Evolutionary conservation across 2,888 invertebrate species (phyloP).

Genomic region (Thelaira solivaga): DNA sequence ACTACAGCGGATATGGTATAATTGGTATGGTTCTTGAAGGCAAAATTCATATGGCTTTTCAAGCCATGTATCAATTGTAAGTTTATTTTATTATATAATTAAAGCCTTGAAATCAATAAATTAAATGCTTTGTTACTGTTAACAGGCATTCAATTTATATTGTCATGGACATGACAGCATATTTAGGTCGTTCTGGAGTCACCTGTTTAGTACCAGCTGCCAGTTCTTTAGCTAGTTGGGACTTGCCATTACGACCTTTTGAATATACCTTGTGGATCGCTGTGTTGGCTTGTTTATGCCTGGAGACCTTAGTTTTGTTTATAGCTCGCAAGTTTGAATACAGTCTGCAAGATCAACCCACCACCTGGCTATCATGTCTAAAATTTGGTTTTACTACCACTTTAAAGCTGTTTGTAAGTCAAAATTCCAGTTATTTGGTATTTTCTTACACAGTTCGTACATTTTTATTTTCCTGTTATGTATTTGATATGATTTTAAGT

Average conservation of each 20-base stretch:
- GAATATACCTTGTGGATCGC: slow-evolving; percentile 80
- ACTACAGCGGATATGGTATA: slow-evolving; percentile 81
- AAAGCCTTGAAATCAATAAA: neutral
- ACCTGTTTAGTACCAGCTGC: slow-evolving; percentile 84
- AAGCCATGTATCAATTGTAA: slow-evolving; percentile 66
- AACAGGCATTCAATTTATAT: slow-evolving; percentile 81
- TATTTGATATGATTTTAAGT: slow-evolving; percentile 80
- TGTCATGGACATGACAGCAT: slow-evolving; percentile 80
- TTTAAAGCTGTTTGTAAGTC: slow-evolving; percentile 70
- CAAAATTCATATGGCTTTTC: slow-evolving; percentile 78
- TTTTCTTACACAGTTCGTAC: slow-evolving; percentile 68
- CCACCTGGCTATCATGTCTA: slow-evolving; percentile 55
- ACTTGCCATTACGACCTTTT: slow-evolving; percentile 81
- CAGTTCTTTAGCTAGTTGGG: slow-evolving; percentile 80
- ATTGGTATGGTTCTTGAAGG: slow-evolving; percentile 81
- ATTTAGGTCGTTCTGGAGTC: slow-evolving; percentile 81
- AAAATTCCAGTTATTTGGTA: slow-evolving; percentile 67
- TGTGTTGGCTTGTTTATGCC: slow-evolving; percentile 77
- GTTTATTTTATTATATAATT: neutral
- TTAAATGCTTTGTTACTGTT: neutral
- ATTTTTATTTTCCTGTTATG: slow-evolving; percentile 69
- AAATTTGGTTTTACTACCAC: slow-evolving; percentile 67
- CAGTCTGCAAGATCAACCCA: neutral
- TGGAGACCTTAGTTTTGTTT: slow-evolving; percentile 76
- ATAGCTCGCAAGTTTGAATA: slow-evolving; percentile 64